Evolutionary conservation across 2,113 vertebrate genomes (phyloP).

Genomic region (Xiphophorus couchianus): DNA sequence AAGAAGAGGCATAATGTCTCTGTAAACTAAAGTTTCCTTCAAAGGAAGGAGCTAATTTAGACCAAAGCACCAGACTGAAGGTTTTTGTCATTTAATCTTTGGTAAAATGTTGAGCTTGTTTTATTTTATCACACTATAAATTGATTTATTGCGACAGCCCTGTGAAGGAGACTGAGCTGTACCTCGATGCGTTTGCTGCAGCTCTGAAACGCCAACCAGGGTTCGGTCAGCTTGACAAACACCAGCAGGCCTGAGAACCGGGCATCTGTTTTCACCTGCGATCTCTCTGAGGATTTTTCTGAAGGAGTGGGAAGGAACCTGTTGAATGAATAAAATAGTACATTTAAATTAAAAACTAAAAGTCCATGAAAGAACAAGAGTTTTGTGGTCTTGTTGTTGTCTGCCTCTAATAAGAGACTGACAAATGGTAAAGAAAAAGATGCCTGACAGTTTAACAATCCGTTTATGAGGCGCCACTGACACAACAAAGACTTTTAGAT

Average conservation of each 20-base stretch:
- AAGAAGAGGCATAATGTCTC: too few relatives aligned
- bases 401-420: neutral
- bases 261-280: neutral
- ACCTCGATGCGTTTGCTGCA: constrained; percentile 2
- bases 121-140: too few relatives aligned
- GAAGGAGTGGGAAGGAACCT: neutral
- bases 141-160: too few relatives aligned
- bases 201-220: neutral
- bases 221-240: neutral
- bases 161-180: constrained; percentile 15
- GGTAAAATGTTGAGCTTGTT: too few relatives aligned
- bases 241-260: constrained; percentile 1
- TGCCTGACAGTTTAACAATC: neutral
- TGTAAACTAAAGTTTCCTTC: too few relatives aligned
- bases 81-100: too few relatives aligned
- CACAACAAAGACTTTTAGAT: too few relatives aligned
- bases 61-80: too few relatives aligned
- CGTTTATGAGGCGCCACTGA: too few relatives aligned
- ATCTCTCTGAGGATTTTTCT: neutral
- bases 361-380: neutral
- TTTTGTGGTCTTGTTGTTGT: neutral
- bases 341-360: neutral
- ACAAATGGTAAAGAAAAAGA: neutral
- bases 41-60: too few relatives aligned
- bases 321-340: neutral